These are phyloP conservation scores for Ctenopoma multispine DNA, from an alignment of 2,797 vertebrate species.

Conservation along the genomic window DNA sequence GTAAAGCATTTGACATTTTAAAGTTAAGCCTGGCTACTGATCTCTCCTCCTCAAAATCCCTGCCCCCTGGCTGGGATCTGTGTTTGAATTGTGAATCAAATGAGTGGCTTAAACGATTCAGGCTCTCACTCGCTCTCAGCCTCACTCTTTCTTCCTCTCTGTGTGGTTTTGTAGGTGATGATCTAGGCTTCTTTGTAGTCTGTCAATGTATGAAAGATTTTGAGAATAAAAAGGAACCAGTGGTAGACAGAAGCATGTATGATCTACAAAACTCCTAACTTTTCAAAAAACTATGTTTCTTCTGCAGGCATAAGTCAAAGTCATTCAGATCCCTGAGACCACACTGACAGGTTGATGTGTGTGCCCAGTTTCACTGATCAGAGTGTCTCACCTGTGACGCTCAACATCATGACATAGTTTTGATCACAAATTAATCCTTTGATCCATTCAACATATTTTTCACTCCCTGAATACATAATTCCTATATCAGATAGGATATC, in stretches of 20 bases:
- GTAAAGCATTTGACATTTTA: constrained; percentile 78
- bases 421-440: too few relatives aligned
- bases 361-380: too few relatives aligned
- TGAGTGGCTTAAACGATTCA: constrained; percentile 65
- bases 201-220: constrained; percentile 50
- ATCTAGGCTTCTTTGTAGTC: constrained; percentile 24
- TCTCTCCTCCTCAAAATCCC: constrained; percentile 75
- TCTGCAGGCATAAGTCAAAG: constrained; percentile 28
- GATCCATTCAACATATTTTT: too few relatives aligned
- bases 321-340: too few relatives aligned
- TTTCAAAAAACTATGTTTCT: constrained; percentile 27
- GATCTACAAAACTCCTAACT: constrained; percentile 30
- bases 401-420: too few relatives aligned
- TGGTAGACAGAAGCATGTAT: constrained; percentile 22
- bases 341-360: too few relatives aligned
- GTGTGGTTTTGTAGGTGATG: constrained; percentile 34
- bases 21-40: constrained; percentile 74
- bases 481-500: too few relatives aligned
- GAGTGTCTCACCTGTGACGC: too few relatives aligned
- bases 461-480: too few relatives aligned
- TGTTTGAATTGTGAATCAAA: constrained; percentile 73
- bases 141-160: constrained; percentile 16
- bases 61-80: constrained; percentile 76
- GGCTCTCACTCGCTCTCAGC: constrained; percentile 34
- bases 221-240: constrained; percentile 31